phyloP scores from a whole-genome alignment of 1,140 invertebrate species.

The Drosophila ananassae region DNA sequence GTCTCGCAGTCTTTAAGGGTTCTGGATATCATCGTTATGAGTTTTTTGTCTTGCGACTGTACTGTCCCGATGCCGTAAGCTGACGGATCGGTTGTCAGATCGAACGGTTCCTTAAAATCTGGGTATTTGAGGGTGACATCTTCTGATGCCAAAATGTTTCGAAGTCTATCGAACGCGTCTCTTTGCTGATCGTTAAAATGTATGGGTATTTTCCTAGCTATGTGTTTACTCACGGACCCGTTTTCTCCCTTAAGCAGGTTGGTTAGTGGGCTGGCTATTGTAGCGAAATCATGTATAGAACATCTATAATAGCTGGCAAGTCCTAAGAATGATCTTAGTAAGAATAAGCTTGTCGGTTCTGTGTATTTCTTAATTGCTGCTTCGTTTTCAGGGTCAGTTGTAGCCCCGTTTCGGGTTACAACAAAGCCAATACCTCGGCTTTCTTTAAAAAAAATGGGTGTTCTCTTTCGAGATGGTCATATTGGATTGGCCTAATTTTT shows the following conservation, averaged over 20 bases:
- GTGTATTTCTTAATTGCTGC: too few relatives aligned
- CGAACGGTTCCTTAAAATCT: conserved; percentile 3
- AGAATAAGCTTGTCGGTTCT: too few relatives aligned
- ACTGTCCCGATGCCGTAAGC: not conserved
- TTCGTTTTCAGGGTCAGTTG: too few relatives aligned
- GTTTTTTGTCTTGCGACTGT: not conserved
- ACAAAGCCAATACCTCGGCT: not conserved
- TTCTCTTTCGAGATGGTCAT: not conserved
- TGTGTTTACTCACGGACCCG: not conserved
- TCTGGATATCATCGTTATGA: too few relatives aligned
- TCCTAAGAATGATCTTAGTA: too few relatives aligned
- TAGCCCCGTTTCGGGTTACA: too few relatives aligned
- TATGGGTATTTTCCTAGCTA: not conserved
- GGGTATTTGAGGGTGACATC: not conserved
- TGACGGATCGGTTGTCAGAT: conserved; percentile 2
- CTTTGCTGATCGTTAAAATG: not conserved
- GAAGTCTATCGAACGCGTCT: not conserved
- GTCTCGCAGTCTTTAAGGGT: too few relatives aligned
- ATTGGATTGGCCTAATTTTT: too few relatives aligned
- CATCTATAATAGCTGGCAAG: too few relatives aligned
- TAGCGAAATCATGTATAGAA: not conserved
- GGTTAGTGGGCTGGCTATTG: not conserved
- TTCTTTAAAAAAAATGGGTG: not conserved
- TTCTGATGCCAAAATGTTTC: conserved; percentile 3
- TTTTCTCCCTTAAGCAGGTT: not conserved